Evolutionary conservation across 2,113 vertebrate genomes (phyloP).

Genomic region (Lepidothrix coronata): DNA sequence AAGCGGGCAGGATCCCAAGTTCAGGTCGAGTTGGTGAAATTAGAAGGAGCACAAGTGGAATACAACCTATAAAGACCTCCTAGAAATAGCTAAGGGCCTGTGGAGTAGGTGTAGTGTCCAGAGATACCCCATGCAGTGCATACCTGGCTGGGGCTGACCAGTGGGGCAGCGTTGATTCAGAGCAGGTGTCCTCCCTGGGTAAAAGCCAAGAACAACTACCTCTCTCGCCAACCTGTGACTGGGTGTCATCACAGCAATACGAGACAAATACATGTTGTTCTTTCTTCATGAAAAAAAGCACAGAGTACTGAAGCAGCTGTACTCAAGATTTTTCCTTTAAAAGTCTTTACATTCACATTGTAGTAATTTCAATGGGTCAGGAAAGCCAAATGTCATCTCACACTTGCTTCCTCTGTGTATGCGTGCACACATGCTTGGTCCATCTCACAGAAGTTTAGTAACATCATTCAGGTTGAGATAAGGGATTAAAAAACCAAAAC

Average conservation of each 20-base stretch:
- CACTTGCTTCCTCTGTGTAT: background rate
- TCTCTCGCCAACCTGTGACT: background rate
- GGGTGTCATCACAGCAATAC: background rate
- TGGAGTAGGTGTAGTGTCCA: background rate
- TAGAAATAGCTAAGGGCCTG: background rate
- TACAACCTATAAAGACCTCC: background rate
- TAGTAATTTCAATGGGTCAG: background rate
- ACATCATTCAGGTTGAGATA: background rate
- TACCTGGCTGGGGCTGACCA: background rate
- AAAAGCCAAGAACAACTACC: background rate
- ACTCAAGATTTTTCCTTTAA: background rate
- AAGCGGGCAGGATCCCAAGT: background rate
- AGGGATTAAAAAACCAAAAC: background rate
- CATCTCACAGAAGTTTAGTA: background rate
- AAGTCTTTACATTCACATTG: background rate
- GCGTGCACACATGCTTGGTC: rapidly evolving
- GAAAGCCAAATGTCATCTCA: background rate
- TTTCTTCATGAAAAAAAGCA: background rate
- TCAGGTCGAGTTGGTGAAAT: background rate
- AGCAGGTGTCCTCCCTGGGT: background rate
- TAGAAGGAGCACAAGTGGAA: background rate
- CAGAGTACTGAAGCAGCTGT: background rate
- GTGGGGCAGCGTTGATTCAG: rapidly evolving
- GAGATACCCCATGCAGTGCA: rapidly evolving
- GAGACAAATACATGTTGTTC: background rate